Conservation (phyloP, 2,888 invertebrate species). For the Eupeodes latifasciatus region DNA sequence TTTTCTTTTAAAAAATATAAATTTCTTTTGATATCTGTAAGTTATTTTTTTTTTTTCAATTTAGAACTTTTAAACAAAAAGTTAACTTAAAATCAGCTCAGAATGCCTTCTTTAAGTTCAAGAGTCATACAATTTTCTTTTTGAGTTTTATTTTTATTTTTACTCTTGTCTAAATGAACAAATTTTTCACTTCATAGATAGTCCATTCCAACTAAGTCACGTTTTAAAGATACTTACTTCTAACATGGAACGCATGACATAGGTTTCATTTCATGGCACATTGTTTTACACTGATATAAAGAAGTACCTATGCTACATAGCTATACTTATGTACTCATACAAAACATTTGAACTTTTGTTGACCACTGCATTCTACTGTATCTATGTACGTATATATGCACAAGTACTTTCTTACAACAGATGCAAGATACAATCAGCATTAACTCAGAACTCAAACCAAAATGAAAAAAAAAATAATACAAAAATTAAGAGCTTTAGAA, state of each 20-base stretch:
- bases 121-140: neutral
- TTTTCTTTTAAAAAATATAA: no score
- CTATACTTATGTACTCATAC: neutral
- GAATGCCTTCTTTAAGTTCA: neutral
- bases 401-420: constrained; percentile 43
- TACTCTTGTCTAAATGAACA: constrained; percentile 26
- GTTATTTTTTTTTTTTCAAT: no score
- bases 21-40: no score
- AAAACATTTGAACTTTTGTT: constrained; percentile 34
- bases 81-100: neutral
- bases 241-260: constrained; percentile 52
- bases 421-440: constrained; percentile 66
- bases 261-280: constrained; percentile 52
- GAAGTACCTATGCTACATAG: no score
- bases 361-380: constrained; percentile 47
- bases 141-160: neutral
- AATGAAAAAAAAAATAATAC: neutral
- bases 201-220: constrained; percentile 51
- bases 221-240: constrained; percentile 65
- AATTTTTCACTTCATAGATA: constrained; percentile 37
- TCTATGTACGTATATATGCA: no score
- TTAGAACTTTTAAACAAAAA: no score
- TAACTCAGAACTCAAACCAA: constrained; percentile 25
- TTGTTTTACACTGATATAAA: constrained; percentile 14
- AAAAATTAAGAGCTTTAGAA: constrained; percentile 26